phyloP scores from a whole-genome alignment of 2,888 invertebrate species.

The Campoplex nolae region DNA sequence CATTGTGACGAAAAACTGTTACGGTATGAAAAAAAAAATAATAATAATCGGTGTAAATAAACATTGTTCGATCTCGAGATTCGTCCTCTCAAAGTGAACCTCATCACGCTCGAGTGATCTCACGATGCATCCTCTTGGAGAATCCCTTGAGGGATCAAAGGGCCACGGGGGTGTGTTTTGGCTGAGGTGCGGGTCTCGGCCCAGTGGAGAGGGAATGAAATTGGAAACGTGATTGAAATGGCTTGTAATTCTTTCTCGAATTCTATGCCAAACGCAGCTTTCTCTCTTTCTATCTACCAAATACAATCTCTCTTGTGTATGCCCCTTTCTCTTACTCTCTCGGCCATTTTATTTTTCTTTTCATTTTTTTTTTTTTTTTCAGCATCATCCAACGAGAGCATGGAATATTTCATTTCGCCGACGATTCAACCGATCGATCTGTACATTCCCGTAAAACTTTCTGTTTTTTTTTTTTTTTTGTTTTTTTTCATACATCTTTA shows the following conservation, averaged over 20 bases:
- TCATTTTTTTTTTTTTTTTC: conserved; percentile 45
- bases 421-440: conserved; percentile 34
- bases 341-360: neutral
- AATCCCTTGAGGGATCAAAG: conserved; percentile 70
- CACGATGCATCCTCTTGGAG: conserved; percentile 57
- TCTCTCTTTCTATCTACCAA: conserved; percentile 20
- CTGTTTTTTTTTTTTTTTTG: conserved; percentile 59
- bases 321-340: conserved; percentile 47
- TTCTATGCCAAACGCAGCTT: conserved; percentile 61
- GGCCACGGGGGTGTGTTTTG: conserved; percentile 49
- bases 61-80: conserved; percentile 42
- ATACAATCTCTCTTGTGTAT: conserved; percentile 23
- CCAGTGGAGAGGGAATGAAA: conserved; percentile 69
- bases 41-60: conserved; percentile 33
- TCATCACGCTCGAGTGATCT: conserved; percentile 51
- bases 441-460: conserved; percentile 79
- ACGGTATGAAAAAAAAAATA: neutral
- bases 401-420: conserved; percentile 55
- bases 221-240: conserved; percentile 77
- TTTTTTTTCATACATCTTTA: conserved; percentile 80
- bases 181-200: conserved; percentile 40
- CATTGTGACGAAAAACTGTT: neutral
- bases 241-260: conserved; percentile 74
- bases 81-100: conserved; percentile 51
- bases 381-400: conserved; percentile 46